phyloP scores from a whole-genome alignment of 2,888 invertebrate species.

The Lutraria lutraria region DNA sequence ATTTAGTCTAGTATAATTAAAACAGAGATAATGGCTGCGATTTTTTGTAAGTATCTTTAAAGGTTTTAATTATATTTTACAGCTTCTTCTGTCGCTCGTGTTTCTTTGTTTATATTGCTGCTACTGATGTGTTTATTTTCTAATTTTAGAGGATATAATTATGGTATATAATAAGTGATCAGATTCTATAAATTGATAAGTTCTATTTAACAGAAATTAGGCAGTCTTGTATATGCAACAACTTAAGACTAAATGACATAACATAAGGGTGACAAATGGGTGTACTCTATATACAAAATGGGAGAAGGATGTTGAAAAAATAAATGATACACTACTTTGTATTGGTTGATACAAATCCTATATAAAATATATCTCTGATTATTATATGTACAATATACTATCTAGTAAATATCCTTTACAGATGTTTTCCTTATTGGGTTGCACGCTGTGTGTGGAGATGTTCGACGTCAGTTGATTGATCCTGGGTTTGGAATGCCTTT shows the following conservation, averaged over 20 bases:
- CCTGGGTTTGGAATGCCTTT: neutral
- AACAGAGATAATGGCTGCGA: neutral
- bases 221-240: neutral
- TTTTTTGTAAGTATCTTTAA: neutral
- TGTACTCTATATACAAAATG: neutral
- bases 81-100: neutral
- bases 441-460: slow-evolving; percentile 13
- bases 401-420: neutral
- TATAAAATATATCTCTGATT: neutral
- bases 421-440: neutral
- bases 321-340: neutral
- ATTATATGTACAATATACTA: neutral
- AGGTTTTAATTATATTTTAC: neutral
- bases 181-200: neutral
- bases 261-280: neutral
- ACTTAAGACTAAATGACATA: neutral
- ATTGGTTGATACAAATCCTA: neutral
- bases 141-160: neutral
- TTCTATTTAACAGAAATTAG: neutral
- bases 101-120: neutral
- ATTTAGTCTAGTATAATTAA: neutral
- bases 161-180: neutral
- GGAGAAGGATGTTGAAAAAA: neutral
- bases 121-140: neutral
- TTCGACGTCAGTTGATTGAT: neutral